These are phyloP conservation scores for Merluccius polli DNA, from an alignment of 2,797 vertebrate species.

Conservation along the genomic window DNA sequence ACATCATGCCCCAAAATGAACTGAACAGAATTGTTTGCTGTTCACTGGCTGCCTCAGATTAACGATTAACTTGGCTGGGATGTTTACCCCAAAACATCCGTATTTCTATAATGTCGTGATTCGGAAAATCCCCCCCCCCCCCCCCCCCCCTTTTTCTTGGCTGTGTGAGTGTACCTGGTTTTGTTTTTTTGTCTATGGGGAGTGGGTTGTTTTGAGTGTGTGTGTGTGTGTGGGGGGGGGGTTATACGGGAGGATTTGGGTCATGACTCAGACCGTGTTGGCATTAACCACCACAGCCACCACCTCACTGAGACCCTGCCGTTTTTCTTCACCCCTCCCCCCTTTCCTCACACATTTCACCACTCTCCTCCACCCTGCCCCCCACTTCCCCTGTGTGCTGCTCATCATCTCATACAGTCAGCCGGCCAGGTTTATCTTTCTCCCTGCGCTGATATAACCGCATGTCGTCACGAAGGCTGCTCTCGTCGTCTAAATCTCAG, in stretches of 20 bases:
- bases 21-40: background rate
- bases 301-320: conserved; percentile 44
- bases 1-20: background rate
- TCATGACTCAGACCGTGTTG: conserved; percentile 66
- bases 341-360: conserved; percentile 37
- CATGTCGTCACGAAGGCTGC: background rate
- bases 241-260: conserved; percentile 65
- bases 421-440: conserved; percentile 30
- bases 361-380: conserved; percentile 22
- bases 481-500: background rate
- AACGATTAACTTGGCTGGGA: background rate
- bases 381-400: conserved; percentile 8
- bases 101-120: background rate
- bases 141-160: background rate
- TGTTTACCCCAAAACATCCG: background rate
- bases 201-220: conserved; percentile 22
- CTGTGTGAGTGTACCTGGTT: background rate
- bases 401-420: conserved; percentile 40
- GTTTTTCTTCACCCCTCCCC: conserved; percentile 58
- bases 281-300: conserved; percentile 46
- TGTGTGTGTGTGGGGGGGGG: conserved; percentile 19
- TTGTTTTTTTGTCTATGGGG: background rate
- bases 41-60: background rate
- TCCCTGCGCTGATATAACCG: background rate
- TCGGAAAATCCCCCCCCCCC: background rate